Percentiles rank a stretch among this genome's conserved stretches.
Evolutionary conservation across 1,140 invertebrate genomes (phyloP).

Genomic region (Papilio xuthus): DNA sequence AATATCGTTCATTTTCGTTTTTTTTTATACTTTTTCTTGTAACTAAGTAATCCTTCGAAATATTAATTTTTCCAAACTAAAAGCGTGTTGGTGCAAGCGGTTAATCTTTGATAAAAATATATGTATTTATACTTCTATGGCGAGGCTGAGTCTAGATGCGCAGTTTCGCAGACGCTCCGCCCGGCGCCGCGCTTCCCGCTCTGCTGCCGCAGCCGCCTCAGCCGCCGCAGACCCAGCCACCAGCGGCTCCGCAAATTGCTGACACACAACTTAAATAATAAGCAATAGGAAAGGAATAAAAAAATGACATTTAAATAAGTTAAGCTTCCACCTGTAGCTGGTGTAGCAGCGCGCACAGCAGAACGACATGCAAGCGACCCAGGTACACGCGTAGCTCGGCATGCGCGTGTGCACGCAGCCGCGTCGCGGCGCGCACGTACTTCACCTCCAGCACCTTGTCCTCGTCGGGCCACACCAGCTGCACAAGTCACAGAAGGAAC

Average conservation of each 20-base stretch:
- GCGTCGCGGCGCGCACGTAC: conserved; percentile 85
- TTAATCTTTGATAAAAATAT: background rate
- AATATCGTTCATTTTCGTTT: too few relatives aligned
- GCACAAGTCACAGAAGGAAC: conserved; percentile 19
- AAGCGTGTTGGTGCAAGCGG: too few relatives aligned
- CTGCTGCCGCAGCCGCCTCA: conserved; percentile 65
- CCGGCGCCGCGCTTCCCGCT: conserved; percentile 60
- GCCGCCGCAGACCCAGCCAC: conserved; percentile 63
- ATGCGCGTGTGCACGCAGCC: conserved; percentile 75
- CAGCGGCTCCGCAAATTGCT: conserved; percentile 88
- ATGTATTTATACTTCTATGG: conserved; percentile 83
- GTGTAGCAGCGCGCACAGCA: conserved; percentile 87
- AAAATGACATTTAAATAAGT: background rate
- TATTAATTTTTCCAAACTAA: background rate
- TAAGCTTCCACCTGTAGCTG: conserved; percentile 83
- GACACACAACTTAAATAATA: conserved; percentile 16
- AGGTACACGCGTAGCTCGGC: conserved; percentile 87
- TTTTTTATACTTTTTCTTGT: too few relatives aligned
- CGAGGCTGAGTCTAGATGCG: conserved; percentile 85
- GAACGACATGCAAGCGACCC: conserved; percentile 87
- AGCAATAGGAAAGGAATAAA: background rate
- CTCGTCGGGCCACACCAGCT: conserved; percentile 87
- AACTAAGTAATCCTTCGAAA: too few relatives aligned
- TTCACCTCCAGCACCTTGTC: conserved; percentile 90
- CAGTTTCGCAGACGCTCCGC: conserved; percentile 82